phyloP scores from a whole-genome alignment of 2,888 invertebrate species.

The Drosophila prolongata region DNA sequence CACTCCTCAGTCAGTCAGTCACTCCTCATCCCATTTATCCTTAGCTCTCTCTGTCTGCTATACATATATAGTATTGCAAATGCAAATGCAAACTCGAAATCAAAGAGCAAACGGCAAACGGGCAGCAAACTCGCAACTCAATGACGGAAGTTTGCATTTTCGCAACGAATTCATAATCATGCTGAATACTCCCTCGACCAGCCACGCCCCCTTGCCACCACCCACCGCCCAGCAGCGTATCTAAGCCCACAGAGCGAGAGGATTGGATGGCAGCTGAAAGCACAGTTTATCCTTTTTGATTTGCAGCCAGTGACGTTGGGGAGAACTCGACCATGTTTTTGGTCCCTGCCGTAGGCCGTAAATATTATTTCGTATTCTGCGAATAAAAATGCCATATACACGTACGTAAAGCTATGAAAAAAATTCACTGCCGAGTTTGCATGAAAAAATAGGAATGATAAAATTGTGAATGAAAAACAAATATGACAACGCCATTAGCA shows the following conservation, averaged over 20 bases:
- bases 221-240: slow-evolving; percentile 2
- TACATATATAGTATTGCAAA: slow-evolving; percentile 31
- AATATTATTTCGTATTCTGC: slow-evolving; percentile 74
- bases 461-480: slow-evolving; percentile 11
- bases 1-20: slow-evolving; percentile 12
- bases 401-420: slow-evolving; percentile 5
- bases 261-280: slow-evolving; percentile 65
- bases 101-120: slow-evolving; percentile 70
- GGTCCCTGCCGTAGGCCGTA: slow-evolving; percentile 60
- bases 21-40: slow-evolving; percentile 16
- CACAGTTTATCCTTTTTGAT: slow-evolving; percentile 79
- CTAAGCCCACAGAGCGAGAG: slow-evolving; percentile 29
- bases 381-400: slow-evolving; percentile 56
- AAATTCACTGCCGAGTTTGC: slow-evolving; percentile 8
- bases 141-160: slow-evolving; percentile 81
- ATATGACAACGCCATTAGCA: slow-evolving; percentile 4
- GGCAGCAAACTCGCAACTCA: slow-evolving; percentile 74
- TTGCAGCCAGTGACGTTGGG: slow-evolving; percentile 59
- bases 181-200: slow-evolving; percentile 50
- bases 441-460: slow-evolving; percentile 19
- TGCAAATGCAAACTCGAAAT: slow-evolving; percentile 59
- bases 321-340: slow-evolving; percentile 49
- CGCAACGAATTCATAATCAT: slow-evolving; percentile 80
- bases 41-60: slow-evolving; percentile 11
- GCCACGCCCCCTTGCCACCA: neutral